phyloP scores from a whole-genome alignment of 2,113 vertebrate genomes.

The Thunnus thynnus region DNA sequence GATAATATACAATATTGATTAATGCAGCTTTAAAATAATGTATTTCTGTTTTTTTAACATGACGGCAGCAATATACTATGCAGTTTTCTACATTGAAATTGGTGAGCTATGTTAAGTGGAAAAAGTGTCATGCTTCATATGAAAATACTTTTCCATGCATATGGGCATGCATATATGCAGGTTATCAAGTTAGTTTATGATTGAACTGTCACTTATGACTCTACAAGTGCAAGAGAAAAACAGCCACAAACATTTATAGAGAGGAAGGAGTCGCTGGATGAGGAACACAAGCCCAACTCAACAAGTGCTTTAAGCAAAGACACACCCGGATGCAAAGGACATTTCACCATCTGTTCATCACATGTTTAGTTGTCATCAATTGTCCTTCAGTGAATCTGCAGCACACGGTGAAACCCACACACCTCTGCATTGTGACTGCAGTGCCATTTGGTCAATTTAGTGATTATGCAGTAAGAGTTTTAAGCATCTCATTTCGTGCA shows the following conservation, averaged over 20 bases:
- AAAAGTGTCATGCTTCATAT: background rate
- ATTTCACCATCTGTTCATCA: background rate
- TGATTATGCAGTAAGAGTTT: no score
- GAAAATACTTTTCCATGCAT: background rate
- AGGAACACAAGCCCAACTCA: background rate
- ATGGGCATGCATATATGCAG: background rate
- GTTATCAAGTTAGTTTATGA: background rate
- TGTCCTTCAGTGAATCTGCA: background rate
- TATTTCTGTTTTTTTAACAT: slow-evolving; percentile 1
- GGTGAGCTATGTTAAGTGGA: background rate
- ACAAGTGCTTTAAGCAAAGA: background rate
- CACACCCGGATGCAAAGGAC: background rate
- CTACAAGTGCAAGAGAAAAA: slow-evolving; percentile 39
- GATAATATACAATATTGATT: no score
- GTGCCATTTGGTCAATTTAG: background rate
- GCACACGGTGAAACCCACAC: background rate
- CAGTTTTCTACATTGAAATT: background rate
- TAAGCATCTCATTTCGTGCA: background rate
- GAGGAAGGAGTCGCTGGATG: background rate
- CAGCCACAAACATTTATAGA: slow-evolving; percentile 76
- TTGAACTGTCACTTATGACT: background rate
- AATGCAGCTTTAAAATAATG: no score
- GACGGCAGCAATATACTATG: slow-evolving; percentile 28
- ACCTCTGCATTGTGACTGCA: background rate
- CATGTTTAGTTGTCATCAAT: background rate